Conservation (phyloP, 2,888 invertebrate genomes). For the Crematogaster levior region DNA sequence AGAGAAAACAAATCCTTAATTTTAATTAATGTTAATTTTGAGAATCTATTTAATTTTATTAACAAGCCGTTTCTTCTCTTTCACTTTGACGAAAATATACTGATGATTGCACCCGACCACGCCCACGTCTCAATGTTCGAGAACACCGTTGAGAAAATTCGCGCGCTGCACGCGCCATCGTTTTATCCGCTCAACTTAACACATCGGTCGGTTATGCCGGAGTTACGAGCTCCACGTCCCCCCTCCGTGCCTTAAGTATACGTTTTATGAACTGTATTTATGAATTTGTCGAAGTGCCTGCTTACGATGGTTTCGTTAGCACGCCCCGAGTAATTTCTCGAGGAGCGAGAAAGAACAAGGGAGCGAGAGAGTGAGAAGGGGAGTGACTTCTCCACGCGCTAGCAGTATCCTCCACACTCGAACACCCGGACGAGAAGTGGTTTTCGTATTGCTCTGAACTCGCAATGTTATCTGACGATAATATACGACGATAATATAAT, state of each 20-base stretch:
- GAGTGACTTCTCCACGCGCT: slow-evolving; percentile 8
- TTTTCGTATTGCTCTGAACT: slow-evolving; percentile 30
- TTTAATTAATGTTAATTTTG: slow-evolving; percentile 1
- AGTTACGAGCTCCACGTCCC: slow-evolving; percentile 62
- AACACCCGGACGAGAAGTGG: slow-evolving; percentile 15
- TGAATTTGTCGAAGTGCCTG: slow-evolving; percentile 72
- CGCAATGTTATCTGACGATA: slow-evolving; percentile 42
- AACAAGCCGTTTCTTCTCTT: not conserved
- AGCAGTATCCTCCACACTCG: slow-evolving; percentile 5
- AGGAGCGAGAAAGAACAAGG: not conserved
- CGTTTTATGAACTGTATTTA: slow-evolving; percentile 71
- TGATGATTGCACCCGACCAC: slow-evolving; percentile 18
- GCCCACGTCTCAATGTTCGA: slow-evolving; percentile 18
- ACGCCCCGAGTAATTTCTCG: slow-evolving; percentile 50
- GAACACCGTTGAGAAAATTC: slow-evolving; percentile 33
- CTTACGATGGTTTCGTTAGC: slow-evolving; percentile 70
- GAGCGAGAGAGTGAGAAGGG: no score
- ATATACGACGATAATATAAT: slow-evolving; percentile 27
- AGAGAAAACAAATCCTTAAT: not conserved
- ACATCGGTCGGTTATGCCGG: slow-evolving; percentile 62
- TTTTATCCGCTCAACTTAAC: slow-evolving; percentile 69
- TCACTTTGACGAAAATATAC: slow-evolving; percentile 5
- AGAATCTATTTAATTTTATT: not conserved
- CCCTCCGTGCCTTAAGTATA: slow-evolving; percentile 61
- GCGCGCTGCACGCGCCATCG: slow-evolving; percentile 66